Evolutionary conservation across 2,797 vertebrate genomes (phyloP).

Genomic region (Pampus argenteus): DNA sequence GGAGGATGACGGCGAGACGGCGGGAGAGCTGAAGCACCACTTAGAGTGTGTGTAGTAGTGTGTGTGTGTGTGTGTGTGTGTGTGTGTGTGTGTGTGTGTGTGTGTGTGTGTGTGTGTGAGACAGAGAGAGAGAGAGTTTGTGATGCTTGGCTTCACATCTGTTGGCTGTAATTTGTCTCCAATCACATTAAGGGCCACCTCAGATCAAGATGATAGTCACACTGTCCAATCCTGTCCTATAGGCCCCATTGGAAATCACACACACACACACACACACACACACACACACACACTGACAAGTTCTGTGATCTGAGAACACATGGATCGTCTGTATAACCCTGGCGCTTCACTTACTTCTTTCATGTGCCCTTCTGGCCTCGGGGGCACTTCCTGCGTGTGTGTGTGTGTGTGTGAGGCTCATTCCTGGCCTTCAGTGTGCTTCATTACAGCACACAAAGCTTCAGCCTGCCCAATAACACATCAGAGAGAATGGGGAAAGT

Average conservation of each 20-base stretch:
- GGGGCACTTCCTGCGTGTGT: slow-evolving; percentile 25
- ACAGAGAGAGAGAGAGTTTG: too few species aligned
- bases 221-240: slow-evolving; percentile 2
- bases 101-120: slow-evolving; percentile 8
- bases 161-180: slow-evolving; percentile 14
- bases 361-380: slow-evolving; percentile 62
- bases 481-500: slow-evolving; percentile 62
- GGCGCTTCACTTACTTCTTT: slow-evolving; percentile 44
- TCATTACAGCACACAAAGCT: slow-evolving; percentile 69
- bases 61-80: slow-evolving; percentile 8
- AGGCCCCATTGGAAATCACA: neutral
- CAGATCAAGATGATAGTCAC: slow-evolving; percentile 14
- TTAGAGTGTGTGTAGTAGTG: slow-evolving; percentile 11
- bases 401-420: slow-evolving; percentile 19
- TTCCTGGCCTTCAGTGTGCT: slow-evolving; percentile 47
- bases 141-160: slow-evolving; percentile 6
- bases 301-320: slow-evolving; percentile 50
- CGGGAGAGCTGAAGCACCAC: slow-evolving; percentile 12
- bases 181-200: slow-evolving; percentile 15
- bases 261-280: neutral
- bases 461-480: slow-evolving; percentile 63
- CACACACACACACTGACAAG: slow-evolving; percentile 19
- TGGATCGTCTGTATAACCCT: slow-evolving; percentile 18
- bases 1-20: neutral
- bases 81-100: slow-evolving; percentile 3